Percentiles rank a stretch among this genome's conserved stretches.
phyloP scores from a whole-genome alignment of 2,797 vertebrate genomes.

The Hydrophis major region DNA sequence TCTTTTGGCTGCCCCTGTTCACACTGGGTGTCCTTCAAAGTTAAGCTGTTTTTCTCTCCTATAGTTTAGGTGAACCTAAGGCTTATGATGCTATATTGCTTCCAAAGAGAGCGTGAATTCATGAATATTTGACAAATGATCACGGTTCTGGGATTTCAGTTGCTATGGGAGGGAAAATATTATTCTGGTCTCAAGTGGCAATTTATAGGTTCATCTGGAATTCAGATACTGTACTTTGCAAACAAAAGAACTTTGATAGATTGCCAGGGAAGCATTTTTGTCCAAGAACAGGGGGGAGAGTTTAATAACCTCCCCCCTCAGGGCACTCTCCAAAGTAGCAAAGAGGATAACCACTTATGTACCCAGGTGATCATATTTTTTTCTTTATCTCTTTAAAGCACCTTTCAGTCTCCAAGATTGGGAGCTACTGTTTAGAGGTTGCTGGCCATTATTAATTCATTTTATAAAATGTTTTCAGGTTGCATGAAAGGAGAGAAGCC shows the following conservation, averaged over 20 bases:
- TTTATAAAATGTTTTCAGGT: constrained; percentile 33
- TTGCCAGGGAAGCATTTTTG: neutral
- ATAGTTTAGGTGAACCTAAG: neutral
- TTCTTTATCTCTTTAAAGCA: constrained; percentile 14
- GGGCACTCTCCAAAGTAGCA: neutral
- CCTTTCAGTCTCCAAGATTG: neutral
- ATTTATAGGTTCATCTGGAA: constrained; percentile 14
- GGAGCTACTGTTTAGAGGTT: constrained; percentile 16
- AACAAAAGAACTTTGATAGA: constrained; percentile 31
- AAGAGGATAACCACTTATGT: neutral
- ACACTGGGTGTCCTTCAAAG: neutral
- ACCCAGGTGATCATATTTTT: neutral
- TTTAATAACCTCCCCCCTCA: neutral
- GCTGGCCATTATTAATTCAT: constrained; percentile 27
- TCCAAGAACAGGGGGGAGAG: neutral
- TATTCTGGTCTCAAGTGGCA: constrained; percentile 5
- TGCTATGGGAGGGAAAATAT: constrained; percentile 6
- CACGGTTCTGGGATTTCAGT: neutral
- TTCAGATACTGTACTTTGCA: constrained; percentile 6
- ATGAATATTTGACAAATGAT: constrained; percentile 21
- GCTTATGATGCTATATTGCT: neutral
- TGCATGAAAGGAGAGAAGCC: constrained; percentile 8
- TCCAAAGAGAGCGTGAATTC: constrained; percentile 15
- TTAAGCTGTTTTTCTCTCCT: neutral
- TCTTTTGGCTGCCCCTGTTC: neutral